These are phyloP conservation scores for Criorhina ranunculi DNA, from an alignment of 2,888 invertebrate genomes.

Conservation along the genomic window DNA sequence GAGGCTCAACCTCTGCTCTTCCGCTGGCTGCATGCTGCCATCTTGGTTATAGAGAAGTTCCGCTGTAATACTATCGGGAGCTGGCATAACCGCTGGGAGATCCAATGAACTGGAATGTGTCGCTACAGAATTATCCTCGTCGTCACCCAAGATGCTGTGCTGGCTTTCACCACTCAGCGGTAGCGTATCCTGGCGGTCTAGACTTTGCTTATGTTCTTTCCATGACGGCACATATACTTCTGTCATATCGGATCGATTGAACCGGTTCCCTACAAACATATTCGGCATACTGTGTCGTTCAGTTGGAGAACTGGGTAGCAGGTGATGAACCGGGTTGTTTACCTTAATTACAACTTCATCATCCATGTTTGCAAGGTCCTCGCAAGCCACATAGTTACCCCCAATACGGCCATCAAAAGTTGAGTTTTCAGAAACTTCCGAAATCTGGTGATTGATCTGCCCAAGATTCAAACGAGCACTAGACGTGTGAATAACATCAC, in stretches of 20 bases:
- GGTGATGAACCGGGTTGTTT: slow-evolving; percentile 40
- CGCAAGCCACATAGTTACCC: slow-evolving; percentile 87
- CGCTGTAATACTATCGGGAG: slow-evolving; percentile 86
- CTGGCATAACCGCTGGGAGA: slow-evolving; percentile 85
- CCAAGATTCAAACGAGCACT: slow-evolving; percentile 85
- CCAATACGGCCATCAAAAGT: slow-evolving; percentile 85
- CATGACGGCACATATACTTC: slow-evolving; percentile 86
- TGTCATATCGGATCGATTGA: slow-evolving; percentile 86
- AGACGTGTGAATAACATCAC: slow-evolving; percentile 85
- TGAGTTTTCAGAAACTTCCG: slow-evolving; percentile 87
- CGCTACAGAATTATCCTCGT: slow-evolving; percentile 81
- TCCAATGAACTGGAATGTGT: slow-evolving; percentile 87
- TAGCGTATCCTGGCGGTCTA: slow-evolving; percentile 77
- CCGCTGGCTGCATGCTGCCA: slow-evolving; percentile 72
- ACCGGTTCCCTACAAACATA: slow-evolving; percentile 87
- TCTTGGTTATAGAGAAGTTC: slow-evolving; percentile 86
- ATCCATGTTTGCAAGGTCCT: slow-evolving; percentile 88
- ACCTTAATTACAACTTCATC: slow-evolving; percentile 86
- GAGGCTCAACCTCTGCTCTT: slow-evolving; percentile 80
- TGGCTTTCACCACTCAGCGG: slow-evolving; percentile 24
- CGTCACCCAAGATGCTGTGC: slow-evolving; percentile 46
- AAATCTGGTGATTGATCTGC: slow-evolving; percentile 85
- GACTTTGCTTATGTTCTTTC: slow-evolving; percentile 82
- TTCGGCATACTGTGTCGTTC: slow-evolving; percentile 89
- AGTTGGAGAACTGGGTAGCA: slow-evolving; percentile 79